Percentiles rank a stretch among this genome's conserved stretches.
Evolutionary conservation across 1,140 invertebrate genomes (phyloP).

Genomic region (Neelides sp.): DNA sequence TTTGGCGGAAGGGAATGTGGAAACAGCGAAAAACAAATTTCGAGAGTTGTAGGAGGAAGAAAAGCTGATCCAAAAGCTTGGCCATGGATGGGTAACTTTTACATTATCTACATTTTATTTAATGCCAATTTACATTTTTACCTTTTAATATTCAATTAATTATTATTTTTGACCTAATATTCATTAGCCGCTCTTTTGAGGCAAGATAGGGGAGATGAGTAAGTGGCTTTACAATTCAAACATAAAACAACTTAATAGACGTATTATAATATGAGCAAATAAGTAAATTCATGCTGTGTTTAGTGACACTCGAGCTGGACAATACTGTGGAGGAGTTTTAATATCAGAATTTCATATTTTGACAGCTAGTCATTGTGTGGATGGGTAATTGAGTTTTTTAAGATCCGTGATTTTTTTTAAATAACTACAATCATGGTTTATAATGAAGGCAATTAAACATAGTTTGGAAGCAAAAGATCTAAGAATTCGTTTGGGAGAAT

Average conservation of each 20-base stretch:
- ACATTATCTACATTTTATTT: too few relatives aligned
- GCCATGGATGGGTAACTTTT: slow-evolving; percentile 84
- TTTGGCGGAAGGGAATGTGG: slow-evolving; percentile 12
- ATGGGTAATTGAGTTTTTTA: slow-evolving; percentile 15
- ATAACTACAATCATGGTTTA: neutral
- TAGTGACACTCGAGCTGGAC: slow-evolving; percentile 19
- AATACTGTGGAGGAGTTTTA: slow-evolving; percentile 61
- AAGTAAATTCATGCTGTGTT: slow-evolving; percentile 7
- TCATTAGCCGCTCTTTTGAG: slow-evolving; percentile 17
- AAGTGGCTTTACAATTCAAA: neutral
- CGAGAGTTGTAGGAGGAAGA: slow-evolving; percentile 42
- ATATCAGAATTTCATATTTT: slow-evolving; percentile 64
- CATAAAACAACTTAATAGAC: neutral
- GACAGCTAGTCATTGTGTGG: slow-evolving; percentile 43
- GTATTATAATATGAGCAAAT: neutral
- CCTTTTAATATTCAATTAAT: too few relatives aligned
- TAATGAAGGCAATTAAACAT: slow-evolving; percentile 9
- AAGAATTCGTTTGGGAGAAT: slow-evolving; percentile 61
- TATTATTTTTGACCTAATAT: too few relatives aligned
- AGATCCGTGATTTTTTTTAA: neutral
- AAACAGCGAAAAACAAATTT: slow-evolving; percentile 13
- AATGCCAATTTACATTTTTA: too few relatives aligned
- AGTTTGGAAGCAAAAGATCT: slow-evolving; percentile 50
- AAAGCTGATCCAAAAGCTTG: slow-evolving; percentile 51
- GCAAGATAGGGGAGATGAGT: slow-evolving; percentile 5